phyloP scores from a whole-genome alignment of 2,888 invertebrate genomes.

The Osedax fenrisi region DNA sequence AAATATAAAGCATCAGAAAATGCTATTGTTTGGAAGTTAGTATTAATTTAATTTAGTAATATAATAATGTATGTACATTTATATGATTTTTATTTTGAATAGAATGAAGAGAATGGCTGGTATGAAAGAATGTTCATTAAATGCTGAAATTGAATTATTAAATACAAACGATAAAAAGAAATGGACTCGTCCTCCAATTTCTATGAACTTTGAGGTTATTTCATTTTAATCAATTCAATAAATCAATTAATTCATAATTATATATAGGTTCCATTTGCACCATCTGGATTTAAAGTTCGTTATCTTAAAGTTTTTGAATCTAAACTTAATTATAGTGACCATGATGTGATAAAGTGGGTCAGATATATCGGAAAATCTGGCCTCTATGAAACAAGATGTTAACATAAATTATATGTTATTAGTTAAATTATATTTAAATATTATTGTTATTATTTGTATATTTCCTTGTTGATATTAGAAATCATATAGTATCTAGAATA shows the following conservation, averaged over 20 bases:
- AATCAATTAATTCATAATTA: conserved; percentile 1
- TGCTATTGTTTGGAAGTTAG: conserved; percentile 88
- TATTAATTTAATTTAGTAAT: conserved; percentile 37
- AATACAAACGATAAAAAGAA: conserved; percentile 93
- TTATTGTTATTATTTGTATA: no score
- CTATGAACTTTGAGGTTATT: conserved; percentile 89
- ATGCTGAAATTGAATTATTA: conserved; percentile 93
- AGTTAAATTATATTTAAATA: no score
- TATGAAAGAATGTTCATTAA: conserved; percentile 98
- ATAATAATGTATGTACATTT: not conserved
- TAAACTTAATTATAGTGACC: conserved; percentile 97
- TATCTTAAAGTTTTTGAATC: conserved; percentile 98
- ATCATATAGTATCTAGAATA: no score
- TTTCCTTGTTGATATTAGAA: no score
- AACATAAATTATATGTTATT: conserved; percentile 32
- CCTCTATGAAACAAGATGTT: conserved; percentile 96
- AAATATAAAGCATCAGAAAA: conserved; percentile 99
- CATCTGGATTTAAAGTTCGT: conserved; percentile 97
- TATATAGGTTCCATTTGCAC: conserved; percentile 82
- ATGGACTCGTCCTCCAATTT: conserved; percentile 98
- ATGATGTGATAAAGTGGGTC: conserved; percentile 99
- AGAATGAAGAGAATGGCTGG: conserved; percentile 58
- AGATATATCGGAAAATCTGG: conserved; percentile 97
- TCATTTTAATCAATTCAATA: not conserved
- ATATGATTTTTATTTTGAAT: not conserved